phyloP scores from a whole-genome alignment of 1,140 invertebrate genomes.

The Drosophila kohkoa region DNA sequence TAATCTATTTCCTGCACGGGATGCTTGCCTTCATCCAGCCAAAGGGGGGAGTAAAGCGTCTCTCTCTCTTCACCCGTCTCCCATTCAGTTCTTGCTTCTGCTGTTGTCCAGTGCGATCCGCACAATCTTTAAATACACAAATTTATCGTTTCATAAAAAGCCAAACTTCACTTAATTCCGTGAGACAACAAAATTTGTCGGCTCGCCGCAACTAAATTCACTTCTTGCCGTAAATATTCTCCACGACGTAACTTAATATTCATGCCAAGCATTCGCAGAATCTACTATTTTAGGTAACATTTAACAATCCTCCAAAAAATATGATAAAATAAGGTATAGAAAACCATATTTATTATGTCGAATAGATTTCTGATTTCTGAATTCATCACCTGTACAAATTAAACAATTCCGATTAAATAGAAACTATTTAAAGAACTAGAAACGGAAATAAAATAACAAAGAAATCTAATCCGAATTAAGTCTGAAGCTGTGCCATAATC shows the following conservation, averaged over 20 bases:
- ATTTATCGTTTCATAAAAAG: conserved; percentile 64
- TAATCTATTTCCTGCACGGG: conserved; percentile 69
- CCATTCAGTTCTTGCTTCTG: not conserved
- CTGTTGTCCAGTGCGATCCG: conserved; percentile 34
- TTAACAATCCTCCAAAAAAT: not conserved
- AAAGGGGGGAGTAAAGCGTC: not conserved
- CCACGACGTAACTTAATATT: conserved; percentile 40
- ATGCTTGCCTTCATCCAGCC: conserved; percentile 13
- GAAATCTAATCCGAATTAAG: too few species aligned
- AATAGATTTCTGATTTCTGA: too few species aligned
- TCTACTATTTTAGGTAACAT: not conserved
- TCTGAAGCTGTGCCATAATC: too few species aligned
- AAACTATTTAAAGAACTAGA: too few species aligned
- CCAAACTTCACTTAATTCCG: conserved; percentile 63
- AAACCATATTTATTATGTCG: too few species aligned
- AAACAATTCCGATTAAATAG: too few species aligned
- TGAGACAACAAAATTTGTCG: conserved; percentile 50
- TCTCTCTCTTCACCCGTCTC: not conserved
- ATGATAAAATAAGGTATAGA: not conserved
- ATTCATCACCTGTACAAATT: too few species aligned
- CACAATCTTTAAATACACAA: conserved; percentile 59
- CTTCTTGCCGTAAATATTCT: conserved; percentile 44
- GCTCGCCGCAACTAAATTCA: conserved; percentile 42
- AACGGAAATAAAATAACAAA: too few species aligned
- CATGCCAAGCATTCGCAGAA: conserved; percentile 20